A percentile compares a stretch with the other conserved stretches of the same genome.
phyloP scores from a whole-genome alignment of 2,113 vertebrate species.

The Otolemur garnettii region DNA sequence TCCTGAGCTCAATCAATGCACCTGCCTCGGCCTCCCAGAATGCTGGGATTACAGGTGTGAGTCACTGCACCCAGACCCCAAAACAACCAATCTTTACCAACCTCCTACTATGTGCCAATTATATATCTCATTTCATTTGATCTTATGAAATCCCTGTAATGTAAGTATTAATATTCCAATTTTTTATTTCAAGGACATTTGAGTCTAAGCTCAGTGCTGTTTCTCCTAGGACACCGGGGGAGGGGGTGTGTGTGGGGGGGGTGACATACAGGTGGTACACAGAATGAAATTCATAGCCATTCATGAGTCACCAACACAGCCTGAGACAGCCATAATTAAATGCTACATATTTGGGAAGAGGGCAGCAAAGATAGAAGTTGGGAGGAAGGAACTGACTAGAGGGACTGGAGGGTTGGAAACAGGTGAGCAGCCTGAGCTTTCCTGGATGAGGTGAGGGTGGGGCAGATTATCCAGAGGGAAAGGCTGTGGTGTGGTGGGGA shows the following conservation, averaged over 20 bases:
- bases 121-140: not conserved
- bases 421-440: not conserved
- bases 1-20: no score
- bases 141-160: not conserved
- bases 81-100: not conserved
- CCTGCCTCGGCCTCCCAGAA: no score
- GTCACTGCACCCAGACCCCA: not conserved
- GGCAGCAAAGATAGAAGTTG: not conserved
- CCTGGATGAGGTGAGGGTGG: not conserved
- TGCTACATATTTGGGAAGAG: not conserved
- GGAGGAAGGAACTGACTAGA: not conserved
- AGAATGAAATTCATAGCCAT: not conserved
- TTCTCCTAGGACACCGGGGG: not conserved
- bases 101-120: not conserved
- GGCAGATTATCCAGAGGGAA: not conserved
- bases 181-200: conserved; percentile 32
- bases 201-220: not conserved
- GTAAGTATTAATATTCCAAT: not conserved
- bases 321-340: not conserved
- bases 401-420: not conserved
- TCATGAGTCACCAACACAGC: not conserved
- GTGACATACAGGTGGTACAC: not conserved
- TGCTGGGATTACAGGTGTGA: no score
- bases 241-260: no score
- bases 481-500: not conserved